Conservation (phyloP, 2,797 vertebrate genomes). For the Molothrus aeneus region DNA sequence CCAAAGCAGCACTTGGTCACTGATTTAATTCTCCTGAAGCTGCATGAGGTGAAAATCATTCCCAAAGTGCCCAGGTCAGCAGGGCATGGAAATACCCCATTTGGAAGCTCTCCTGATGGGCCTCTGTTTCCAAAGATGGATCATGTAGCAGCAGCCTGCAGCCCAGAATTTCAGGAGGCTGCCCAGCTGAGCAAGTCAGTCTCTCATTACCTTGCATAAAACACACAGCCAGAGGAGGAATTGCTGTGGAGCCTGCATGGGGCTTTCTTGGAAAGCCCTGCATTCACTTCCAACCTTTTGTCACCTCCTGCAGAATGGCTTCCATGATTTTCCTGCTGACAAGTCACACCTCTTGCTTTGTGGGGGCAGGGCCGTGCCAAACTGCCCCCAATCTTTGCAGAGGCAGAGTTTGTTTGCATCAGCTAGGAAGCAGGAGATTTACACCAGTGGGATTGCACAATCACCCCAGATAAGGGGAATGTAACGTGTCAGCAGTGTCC, state of each 20-base stretch:
- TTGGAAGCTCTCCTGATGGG: background rate
- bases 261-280: background rate
- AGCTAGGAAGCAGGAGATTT: constrained; percentile 2
- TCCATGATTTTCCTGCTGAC: constrained; percentile 1
- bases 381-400: background rate
- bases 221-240: background rate
- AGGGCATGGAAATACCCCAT: background rate
- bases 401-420: background rate
- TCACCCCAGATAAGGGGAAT: constrained; percentile 36
- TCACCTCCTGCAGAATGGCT: background rate
- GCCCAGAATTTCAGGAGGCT: background rate
- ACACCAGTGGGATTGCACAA: constrained; percentile 23
- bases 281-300: constrained; percentile 4
- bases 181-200: background rate
- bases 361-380: background rate
- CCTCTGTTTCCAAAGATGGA: background rate
- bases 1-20: background rate
- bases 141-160: background rate
- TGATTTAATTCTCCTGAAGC: background rate
- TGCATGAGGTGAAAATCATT: background rate
- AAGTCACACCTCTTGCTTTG: constrained; percentile 7
- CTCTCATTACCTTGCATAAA: background rate
- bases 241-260: background rate
- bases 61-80: background rate
- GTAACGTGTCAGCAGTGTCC: constrained; percentile 36